Base-by-base conservation (phyloP, 1,140 invertebrate genomes). In the Papilio glaucus region DNA sequence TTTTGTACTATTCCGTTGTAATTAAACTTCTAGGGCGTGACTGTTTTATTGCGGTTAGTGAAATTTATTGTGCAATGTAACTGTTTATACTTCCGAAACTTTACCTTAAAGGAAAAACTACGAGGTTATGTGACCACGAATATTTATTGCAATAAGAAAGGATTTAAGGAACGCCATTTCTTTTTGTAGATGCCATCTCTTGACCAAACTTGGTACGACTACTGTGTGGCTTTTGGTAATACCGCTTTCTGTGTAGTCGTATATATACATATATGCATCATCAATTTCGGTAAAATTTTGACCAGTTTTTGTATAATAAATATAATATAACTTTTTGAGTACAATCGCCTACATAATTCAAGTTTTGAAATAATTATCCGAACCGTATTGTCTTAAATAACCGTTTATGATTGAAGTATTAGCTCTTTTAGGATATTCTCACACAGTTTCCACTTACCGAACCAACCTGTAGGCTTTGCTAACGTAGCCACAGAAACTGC, bases 141-240 rank as follows among this genome's bases (percentile, higher is more conserved):
- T 41, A 41, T 41, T 60, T 60, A 60, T 60, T 60, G 18, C 9
- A 24, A 60, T 29, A 60, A 29, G 21, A 29, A 60, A 60, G 57
- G 18, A 8, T 60, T 3, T 26, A 60, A 60, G 57, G 57, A 60
- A 60, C 57, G 57, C 57, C 21, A 60, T 29, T 24, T 60, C 26
- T 60, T 60, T 33, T 29, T 60, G 24, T 24, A 10, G 57, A 60
- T 60, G 57, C 57, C 57, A 60, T 60, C 57, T 29, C 24, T 60
- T 60, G 26, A 60, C 57, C 24, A 60, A 60, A 60, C 29, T 60
- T 60, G 57, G 57, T 5, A 29, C 13, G 12, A 12, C 57, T 29
- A 60, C 57, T 13, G 57, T 13, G 24, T 4, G 1, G 57, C 10
- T 60, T 53, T 60, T 33, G 57, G 57, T 24, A 2, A 60, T 1